phyloP scores from a whole-genome alignment of 1,140 invertebrate genomes.

The Andrena cerasifolii region DNA sequence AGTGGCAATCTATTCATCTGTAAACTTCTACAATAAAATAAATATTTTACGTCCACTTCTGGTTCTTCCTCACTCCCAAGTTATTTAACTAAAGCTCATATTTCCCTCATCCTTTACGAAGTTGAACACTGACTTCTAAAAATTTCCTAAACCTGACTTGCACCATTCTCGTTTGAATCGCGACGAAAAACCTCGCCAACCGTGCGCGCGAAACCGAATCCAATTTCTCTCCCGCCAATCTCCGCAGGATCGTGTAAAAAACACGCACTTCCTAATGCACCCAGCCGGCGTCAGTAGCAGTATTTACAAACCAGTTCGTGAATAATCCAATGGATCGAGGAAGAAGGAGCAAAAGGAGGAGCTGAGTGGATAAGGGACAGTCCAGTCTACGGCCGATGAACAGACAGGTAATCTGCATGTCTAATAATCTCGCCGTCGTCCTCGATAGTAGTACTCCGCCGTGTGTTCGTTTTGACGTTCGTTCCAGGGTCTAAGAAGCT shows the following conservation, averaged over 20 bases:
- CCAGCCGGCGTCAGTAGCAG: slow-evolving; percentile 1
- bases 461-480: slow-evolving; percentile 19
- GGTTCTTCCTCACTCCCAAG: no score
- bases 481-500: neutral
- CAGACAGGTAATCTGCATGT: slow-evolving; percentile 48
- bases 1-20: no score
- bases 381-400: slow-evolving; percentile 11
- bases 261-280: neutral
- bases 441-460: slow-evolving; percentile 30
- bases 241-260: neutral
- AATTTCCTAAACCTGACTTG: no score
- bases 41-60: no score
- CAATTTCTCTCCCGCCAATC: slow-evolving; percentile 13
- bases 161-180: no score
- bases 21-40: no score
- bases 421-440: slow-evolving; percentile 40
- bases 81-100: no score
- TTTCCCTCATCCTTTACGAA: no score
- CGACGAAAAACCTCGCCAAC: no score
- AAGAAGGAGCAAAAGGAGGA: slow-evolving; percentile 3
- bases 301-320: neutral
- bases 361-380: slow-evolving; percentile 8
- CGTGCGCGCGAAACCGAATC: neutral
- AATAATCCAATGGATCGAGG: slow-evolving; percentile 3
- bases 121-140: no score